Conservation (phyloP, 1,140 invertebrate species). For the Stenopsyche tienmushanensis region DNA sequence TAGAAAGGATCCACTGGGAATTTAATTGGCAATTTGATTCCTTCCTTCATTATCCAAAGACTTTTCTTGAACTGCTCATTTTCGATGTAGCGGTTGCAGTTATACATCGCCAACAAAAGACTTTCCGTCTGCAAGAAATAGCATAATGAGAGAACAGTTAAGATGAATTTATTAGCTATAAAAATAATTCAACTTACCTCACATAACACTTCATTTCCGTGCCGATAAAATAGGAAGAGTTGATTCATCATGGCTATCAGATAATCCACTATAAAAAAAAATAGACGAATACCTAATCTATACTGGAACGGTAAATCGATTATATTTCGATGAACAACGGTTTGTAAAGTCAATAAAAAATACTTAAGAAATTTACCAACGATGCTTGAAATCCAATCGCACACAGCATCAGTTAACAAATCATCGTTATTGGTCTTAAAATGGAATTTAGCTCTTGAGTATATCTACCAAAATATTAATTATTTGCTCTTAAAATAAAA, state of each 20-base stretch:
- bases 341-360: neutral
- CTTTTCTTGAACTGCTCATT: constrained; percentile 39
- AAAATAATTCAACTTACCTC: constrained; percentile 35
- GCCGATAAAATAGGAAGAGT: constrained; percentile 47
- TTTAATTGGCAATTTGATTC: constrained; percentile 45
- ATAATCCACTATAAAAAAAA: constrained; percentile 45
- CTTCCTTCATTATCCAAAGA: constrained; percentile 43
- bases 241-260: constrained; percentile 44
- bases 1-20: constrained; percentile 50
- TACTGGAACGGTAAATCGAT: constrained; percentile 38
- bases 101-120: constrained; percentile 44
- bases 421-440: constrained; percentile 45
- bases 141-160: constrained; percentile 13
- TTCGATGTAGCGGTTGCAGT: constrained; percentile 43
- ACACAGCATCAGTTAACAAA: constrained; percentile 44
- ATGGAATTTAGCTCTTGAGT: constrained; percentile 42
- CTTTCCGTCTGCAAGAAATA: constrained; percentile 44
- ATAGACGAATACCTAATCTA: constrained; percentile 43
- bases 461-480: constrained; percentile 41
- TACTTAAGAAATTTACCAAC: constrained; percentile 38
- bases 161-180: neutral
- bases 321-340: no score
- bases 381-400: constrained; percentile 46
- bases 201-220: constrained; percentile 44
- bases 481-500: constrained; percentile 6